These are phyloP conservation scores for Aurelia aurita DNA, from an alignment of 30 jellyfish, hydroid and myxozoan species.

Conservation along the genomic window DNA sequence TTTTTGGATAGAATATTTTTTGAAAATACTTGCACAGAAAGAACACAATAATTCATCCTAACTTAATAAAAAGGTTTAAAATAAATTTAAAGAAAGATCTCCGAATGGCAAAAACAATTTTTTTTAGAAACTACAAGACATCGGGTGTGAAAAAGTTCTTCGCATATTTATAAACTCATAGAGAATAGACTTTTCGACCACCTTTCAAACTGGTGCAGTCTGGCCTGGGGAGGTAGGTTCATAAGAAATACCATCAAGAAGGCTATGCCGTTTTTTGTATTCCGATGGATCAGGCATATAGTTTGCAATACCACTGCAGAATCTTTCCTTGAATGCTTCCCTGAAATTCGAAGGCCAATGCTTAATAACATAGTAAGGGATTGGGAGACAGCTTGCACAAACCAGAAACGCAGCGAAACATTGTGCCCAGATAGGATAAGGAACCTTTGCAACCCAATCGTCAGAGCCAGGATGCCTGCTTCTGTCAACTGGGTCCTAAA, in stretches of 20 bases:
- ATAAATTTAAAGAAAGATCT: no score
- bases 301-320: conserved; percentile 86
- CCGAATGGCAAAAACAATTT: no score
- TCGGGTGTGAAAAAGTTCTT: no score
- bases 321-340: conserved; percentile 70
- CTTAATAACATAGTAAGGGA: conserved; percentile 72
- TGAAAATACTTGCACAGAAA: no score
- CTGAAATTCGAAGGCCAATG: conserved; percentile 90
- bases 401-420: conserved; percentile 77
- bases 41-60: no score
- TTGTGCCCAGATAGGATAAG: conserved; percentile 90
- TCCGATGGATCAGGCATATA: conserved; percentile 94
- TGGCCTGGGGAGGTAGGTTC: conserved; percentile 55
- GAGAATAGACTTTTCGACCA: no score
- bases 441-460: conserved; percentile 75
- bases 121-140: no score
- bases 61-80: no score
- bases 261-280: conserved; percentile 60
- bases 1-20: no score
- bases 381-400: conserved; percentile 79
- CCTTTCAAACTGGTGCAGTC: no score
- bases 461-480: conserved; percentile 69
- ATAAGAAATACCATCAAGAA: conserved; percentile 54
- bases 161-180: no score
- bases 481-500: conserved; percentile 56